These are phyloP conservation scores for Anguilla pacifica DNA, from an alignment of 2,797 vertebrate species.

Conservation along the genomic window DNA sequence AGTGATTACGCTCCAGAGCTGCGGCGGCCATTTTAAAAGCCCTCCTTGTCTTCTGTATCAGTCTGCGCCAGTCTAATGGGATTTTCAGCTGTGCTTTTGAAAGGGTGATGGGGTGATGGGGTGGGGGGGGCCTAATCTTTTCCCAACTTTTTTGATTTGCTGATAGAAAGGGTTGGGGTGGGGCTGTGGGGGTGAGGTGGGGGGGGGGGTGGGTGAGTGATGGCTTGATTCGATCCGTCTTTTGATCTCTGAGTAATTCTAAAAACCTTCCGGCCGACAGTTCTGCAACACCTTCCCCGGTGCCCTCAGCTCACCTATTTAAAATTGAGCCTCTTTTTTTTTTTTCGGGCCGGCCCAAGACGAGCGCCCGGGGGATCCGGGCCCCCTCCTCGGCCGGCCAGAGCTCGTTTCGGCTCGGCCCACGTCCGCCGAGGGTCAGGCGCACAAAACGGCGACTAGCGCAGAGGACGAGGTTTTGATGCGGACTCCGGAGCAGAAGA, in stretches of 20 bases:
- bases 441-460: not conserved
- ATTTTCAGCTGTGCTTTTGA: not conserved
- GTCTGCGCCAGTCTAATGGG: not conserved
- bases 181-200: not conserved
- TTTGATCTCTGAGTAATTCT: not conserved
- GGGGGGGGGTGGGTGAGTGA: not conserved
- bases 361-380: not conserved
- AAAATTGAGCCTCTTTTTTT: not conserved
- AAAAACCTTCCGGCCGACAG: too few relatives aligned
- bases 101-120: not conserved
- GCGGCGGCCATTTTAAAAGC: not conserved
- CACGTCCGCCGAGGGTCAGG: not conserved
- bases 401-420: not conserved
- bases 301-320: too few relatives aligned
- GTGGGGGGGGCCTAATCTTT: not conserved
- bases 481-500: not conserved
- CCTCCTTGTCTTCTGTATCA: not conserved
- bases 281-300: too few relatives aligned
- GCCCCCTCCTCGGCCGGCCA: not conserved
- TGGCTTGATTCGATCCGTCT: not conserved
- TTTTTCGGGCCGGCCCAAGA: not conserved
- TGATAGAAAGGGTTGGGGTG: not conserved
- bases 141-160: not conserved
- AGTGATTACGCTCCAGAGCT: not conserved
- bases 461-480: not conserved